Evolutionary conservation across 1,140 invertebrate species (phyloP).

Genomic region (Cataglyphis hispanica): DNA sequence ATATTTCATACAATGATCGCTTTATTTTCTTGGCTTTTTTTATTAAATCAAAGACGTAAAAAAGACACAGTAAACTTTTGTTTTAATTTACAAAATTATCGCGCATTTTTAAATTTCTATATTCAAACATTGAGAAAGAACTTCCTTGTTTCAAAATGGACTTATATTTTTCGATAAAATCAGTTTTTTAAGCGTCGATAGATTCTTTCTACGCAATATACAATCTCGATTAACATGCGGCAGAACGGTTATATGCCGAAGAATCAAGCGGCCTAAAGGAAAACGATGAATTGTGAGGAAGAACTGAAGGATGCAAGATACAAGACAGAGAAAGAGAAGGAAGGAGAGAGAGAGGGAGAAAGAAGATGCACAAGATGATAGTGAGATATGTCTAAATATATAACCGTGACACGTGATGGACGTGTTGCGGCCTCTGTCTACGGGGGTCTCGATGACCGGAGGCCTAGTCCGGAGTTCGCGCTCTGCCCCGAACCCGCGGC

Average conservation of each 20-base stretch:
- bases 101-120: background rate
- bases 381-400: constrained; percentile 84
- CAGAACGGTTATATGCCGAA: background rate
- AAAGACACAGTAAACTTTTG: background rate
- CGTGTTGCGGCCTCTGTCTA: constrained; percentile 83
- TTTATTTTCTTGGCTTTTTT: background rate
- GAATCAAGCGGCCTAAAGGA: background rate
- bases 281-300: constrained; percentile 26
- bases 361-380: constrained; percentile 73
- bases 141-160: background rate
- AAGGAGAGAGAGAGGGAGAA: constrained; percentile 62
- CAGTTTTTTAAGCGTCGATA: background rate
- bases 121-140: background rate
- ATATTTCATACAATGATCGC: constrained; percentile 8
- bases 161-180: constrained; percentile 1
- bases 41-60: background rate
- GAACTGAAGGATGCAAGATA: constrained; percentile 50
- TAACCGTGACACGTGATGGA: constrained; percentile 85
- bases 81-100: background rate
- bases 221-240: constrained; percentile 35
- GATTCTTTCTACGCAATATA: background rate
- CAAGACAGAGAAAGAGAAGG: constrained; percentile 8
- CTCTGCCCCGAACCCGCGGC: constrained; percentile 72
- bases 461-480: constrained; percentile 53
- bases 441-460: constrained; percentile 79